Base-by-base conservation (phyloP, 2,797 vertebrate genomes). In the Pseudomugil tenellus region DNA sequence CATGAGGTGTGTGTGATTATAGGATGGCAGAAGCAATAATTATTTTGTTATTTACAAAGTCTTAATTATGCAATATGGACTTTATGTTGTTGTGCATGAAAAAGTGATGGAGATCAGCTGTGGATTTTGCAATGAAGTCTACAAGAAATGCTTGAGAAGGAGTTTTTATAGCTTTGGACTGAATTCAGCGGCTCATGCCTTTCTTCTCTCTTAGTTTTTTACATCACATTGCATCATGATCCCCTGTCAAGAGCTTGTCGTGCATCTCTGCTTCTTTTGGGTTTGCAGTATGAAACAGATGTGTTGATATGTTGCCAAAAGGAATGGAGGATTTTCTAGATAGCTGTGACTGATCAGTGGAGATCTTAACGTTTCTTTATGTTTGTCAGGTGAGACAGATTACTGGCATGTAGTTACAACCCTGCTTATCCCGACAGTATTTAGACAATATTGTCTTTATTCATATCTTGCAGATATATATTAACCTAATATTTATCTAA, bases 271-370 rank as follows among this genome's bases (percentile, higher is more conserved):
- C 39, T 35, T 55, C 71, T 34, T 73, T 83, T 66, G 64, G 63
- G 63, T 75, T 56, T 13, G 8, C 67, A 25, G 56, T 49, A 70
- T 91, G 89, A 90, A 88, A 83, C 77, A 5, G 2, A 14, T 11
- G 41, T 58, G 85, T 87, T 83, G 87, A 90, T 64, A 80, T 90
- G 84, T 70, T 48, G 68, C 64, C 72, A 49, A 55, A 69, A 34
- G 6, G 10, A 69, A 37, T 26, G 25, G 34, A 77, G 46, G 1
- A 21, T 61, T 76, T n/a, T 64, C 12, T 3, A 3, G 3, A 8
- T 1, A 48, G 66, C 46, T 1, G 70, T 80, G 82, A 86, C 70
- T 73, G 70, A 76, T 73, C 6, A 56, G 67, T 79, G 74, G 21
- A 58, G 48, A 71, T 52, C 39, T 53, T 52, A 11, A 34, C 29